Percentiles rank a stretch among this genome's conserved stretches.
phyloP scores from a whole-genome alignment of 1,140 invertebrate genomes.

The Melitaea cinxia region DNA sequence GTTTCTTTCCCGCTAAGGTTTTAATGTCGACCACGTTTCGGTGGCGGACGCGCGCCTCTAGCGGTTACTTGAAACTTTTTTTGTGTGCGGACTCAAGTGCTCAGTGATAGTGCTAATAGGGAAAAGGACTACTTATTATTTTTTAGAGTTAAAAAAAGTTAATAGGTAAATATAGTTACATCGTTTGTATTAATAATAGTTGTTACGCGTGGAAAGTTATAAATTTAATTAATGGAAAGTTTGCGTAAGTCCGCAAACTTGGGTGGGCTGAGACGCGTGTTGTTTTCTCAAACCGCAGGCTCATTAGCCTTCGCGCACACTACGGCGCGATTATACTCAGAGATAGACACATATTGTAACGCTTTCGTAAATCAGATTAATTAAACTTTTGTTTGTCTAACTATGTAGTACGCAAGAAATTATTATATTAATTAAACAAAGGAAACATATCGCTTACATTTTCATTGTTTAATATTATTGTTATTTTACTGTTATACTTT shows the following conservation, averaged over 20 bases:
- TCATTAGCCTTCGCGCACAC: constrained; percentile 76
- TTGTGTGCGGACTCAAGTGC: constrained; percentile 60
- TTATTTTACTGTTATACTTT: no score
- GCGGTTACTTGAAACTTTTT: constrained; percentile 70
- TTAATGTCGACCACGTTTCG: constrained; percentile 81
- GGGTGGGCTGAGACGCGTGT: constrained; percentile 53
- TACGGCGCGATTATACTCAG: constrained; percentile 70
- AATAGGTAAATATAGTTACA: constrained; percentile 30
- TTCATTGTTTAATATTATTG: no score
- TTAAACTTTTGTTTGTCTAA: constrained; percentile 60
- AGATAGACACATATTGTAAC: constrained; percentile 64
- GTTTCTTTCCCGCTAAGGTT: constrained; percentile 81
- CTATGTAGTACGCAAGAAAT: neutral
- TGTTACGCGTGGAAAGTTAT: constrained; percentile 22
- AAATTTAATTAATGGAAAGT: constrained; percentile 71
- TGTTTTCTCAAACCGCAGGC: constrained; percentile 74
- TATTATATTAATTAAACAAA: neutral
- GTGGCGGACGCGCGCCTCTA: constrained; percentile 75
- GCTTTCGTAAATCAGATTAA: constrained; percentile 57
- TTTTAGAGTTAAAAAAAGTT: constrained; percentile 37
- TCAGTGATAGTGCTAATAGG: constrained; percentile 50
- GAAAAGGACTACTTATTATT: constrained; percentile 36
- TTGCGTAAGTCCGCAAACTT: constrained; percentile 59
- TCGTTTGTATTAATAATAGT: constrained; percentile 14
- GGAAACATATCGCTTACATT: no score